These are phyloP conservation scores for Laodelphax striatellus DNA, from an alignment of 1,140 invertebrate genomes.

Conservation along the genomic window DNA sequence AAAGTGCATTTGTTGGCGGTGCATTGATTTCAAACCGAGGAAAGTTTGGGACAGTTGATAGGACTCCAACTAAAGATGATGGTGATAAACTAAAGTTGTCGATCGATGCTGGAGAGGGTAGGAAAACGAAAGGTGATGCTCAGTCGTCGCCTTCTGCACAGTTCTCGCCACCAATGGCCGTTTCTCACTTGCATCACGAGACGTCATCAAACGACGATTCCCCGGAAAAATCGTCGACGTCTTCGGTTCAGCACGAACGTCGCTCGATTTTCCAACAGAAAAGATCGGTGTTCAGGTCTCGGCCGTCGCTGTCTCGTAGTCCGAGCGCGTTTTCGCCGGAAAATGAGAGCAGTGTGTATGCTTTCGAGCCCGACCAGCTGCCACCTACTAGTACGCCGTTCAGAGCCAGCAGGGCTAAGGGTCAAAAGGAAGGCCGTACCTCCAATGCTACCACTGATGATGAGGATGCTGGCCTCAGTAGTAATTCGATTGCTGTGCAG, in stretches of 20 bases:
- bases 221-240: conserved; percentile 15
- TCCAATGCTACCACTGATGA: conserved; percentile 5
- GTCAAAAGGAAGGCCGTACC: conserved; percentile 9
- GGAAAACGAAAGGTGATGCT: too few relatives aligned
- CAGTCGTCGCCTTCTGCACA: conserved; percentile 6
- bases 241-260: conserved; percentile 28
- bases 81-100: too few relatives aligned
- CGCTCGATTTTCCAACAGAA: conserved; percentile 38
- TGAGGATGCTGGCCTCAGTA: conserved; percentile 24
- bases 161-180: conserved; percentile 15
- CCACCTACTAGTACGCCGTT: conserved; percentile 42
- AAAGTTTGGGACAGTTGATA: too few relatives aligned
- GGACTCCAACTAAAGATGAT: too few relatives aligned
- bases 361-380: conserved; percentile 49
- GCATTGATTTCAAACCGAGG: too few relatives aligned
- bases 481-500: conserved; percentile 45
- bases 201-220: conserved; percentile 22
- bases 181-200: conserved; percentile 23
- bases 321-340: conserved; percentile 51
- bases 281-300: conserved; percentile 15
- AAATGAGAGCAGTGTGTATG: conserved; percentile 58
- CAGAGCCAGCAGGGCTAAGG: conserved; percentile 28
- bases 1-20: too few relatives aligned
- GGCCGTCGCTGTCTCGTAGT: conserved; percentile 40
- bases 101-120: too few relatives aligned